Evolutionary conservation across 2,797 vertebrate genomes (phyloP), one percentile per base, ranked within the genome.

Genomic region (Oophaga sylvatica): DNA sequence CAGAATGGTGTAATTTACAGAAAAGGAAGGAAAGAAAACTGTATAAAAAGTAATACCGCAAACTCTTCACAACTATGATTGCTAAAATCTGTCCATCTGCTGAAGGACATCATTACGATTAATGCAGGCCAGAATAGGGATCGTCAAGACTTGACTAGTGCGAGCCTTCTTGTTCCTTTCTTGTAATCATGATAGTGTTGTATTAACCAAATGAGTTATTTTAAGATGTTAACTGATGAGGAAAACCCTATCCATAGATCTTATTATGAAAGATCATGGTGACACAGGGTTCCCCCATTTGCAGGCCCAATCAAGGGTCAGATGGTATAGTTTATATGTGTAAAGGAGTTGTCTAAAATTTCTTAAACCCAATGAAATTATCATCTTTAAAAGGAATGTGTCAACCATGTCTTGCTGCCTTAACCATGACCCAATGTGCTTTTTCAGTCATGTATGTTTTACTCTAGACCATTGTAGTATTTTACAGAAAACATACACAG

Each of bases 1-100:
- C 59, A 63, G 48, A 65, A 48, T 77, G 75, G 71, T n/a, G 59
- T 35, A 41, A 80, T 35, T 77, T 80, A 60, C 35, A n/a, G 75
- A 26, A 26, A 77, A 15, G 48, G 45, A 77, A 56, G 48, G 12
- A 77, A 77, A 16, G 22, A 56, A 56, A 77, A 56, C 22, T 77
- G 22, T 16, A 56, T 22, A 53, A 26, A 77, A 26, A 53, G 19
- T 26, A n/a, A 48, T 1, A 77, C 45, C 22, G 56, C 7, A 4
- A 76, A 26, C 41, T n/a, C 6, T 16, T 20, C 71, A 41, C n/a
- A 75, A 70, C 13, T 65, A 22, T 15, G 19, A 48, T 75, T 11
- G 22, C 20, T 4, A 75, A 12, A 13, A 2, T 20, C 20, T 67
- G 22, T 22, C 62, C 22, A n/a, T 13, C 10, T 15, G 57, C 57